These are phyloP conservation scores for Pampusana beccarii DNA, from an alignment of 2,113 vertebrate species.

Conservation along the genomic window DNA sequence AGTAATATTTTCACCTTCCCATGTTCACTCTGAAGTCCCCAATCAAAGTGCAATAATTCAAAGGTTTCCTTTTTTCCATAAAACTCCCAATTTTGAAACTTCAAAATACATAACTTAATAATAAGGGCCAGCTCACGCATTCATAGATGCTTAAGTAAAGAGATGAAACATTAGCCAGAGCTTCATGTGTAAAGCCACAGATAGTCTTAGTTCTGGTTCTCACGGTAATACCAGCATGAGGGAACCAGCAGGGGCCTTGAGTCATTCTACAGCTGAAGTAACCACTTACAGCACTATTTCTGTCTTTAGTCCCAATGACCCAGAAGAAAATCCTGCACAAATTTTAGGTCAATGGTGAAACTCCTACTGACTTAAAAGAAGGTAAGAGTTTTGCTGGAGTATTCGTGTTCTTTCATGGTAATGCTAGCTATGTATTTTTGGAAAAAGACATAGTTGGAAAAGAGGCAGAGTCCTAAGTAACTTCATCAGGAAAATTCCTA, in stretches of 20 bases:
- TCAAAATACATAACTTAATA: not conserved
- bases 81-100: not conserved
- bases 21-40: not conserved
- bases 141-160: not conserved
- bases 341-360: not conserved
- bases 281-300: not conserved
- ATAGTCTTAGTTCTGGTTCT: constrained; percentile 15
- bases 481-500: not conserved
- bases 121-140: not conserved
- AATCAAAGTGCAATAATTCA: not conserved
- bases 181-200: constrained; percentile 22
- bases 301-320: not conserved
- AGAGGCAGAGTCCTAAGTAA: not conserved
- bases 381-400: not conserved
- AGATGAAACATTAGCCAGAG: not conserved
- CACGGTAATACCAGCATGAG: constrained; percentile 8
- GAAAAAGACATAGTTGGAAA: not conserved
- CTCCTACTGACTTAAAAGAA: not conserved
- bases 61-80: not conserved
- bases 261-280: constrained; percentile 11
- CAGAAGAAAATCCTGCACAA: constrained; percentile 7
- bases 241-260: constrained; percentile 37
- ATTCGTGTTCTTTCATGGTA: not conserved
- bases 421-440: not conserved
- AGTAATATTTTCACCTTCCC: not conserved